Base-by-base conservation (phyloP, 1,140 invertebrate genomes). In the Luehdorfia chinensis region DNA sequence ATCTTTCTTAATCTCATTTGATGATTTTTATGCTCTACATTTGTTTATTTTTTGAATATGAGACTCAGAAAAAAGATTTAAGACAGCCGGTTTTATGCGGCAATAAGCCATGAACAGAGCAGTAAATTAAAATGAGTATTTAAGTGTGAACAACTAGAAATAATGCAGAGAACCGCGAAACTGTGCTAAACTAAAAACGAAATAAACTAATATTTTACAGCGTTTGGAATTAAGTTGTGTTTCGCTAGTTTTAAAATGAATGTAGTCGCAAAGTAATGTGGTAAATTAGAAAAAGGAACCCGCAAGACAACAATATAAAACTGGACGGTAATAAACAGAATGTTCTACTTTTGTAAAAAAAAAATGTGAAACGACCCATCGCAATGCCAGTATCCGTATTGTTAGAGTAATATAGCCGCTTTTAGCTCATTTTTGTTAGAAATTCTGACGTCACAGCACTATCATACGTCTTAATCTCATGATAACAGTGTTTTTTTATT, bases 401-500 rank as follows among this genome's bases (percentile, higher is more conserved):
- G 0, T 8, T 27, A 6, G 12, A 11, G 14, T 0, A 3, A 43
- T 61, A 66, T 52, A 32, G 47, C 49, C 28, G 25, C 47, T 36
- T 41, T 50, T 65, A 1, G 16, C 5, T 28, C 23, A 25, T n/a
- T 41, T 41, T 41, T 8, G 23, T 39, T 37, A 16, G 12, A 27
- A 15, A 41, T n/a, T 36, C 1, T 66, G 55, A 60, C 57, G 63
- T 66, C 66, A 64, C 44, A 53, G 9, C 19, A 39, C 48, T 73
- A 73, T 73, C 69, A 67, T 60, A 55, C 47, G 47, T 65, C 69
- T 73, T 69, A 73, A 73, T 73, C 69, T 69, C 28, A 52, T 57
- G 63, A 73, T 73, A 71, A 68, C 43, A 47, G 46, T 9, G 48
- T 59, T 65, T 63, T 70, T 73, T 73, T 73, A 73, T 64, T 68